phyloP scores from a whole-genome alignment of 2,113 vertebrate genomes.

The Tor tambroides region DNA sequence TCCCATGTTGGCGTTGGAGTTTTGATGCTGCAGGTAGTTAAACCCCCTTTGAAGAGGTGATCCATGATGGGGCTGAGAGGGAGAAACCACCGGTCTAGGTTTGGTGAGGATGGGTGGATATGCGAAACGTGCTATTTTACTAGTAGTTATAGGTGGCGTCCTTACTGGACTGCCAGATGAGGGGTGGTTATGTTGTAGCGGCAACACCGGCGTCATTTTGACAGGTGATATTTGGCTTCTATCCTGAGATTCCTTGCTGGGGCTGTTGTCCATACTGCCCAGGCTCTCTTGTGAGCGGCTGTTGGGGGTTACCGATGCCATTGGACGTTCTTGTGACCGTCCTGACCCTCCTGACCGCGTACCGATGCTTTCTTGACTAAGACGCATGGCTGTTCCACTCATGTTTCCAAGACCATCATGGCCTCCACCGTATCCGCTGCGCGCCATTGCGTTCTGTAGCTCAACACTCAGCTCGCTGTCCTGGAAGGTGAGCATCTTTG shows the following conservation, averaged over 20 bases:
- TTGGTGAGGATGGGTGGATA: constrained; percentile 67
- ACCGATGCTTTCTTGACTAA: constrained; percentile 92
- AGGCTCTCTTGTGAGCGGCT: constrained; percentile 79
- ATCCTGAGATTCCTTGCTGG: constrained; percentile 74
- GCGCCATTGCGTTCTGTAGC: constrained; percentile 88
- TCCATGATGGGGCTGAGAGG: constrained; percentile 58
- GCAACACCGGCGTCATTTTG: constrained; percentile 33
- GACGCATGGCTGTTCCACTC: constrained; percentile 77
- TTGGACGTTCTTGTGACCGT: constrained; percentile 82
- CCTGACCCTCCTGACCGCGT: constrained; percentile 86
- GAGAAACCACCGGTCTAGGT: constrained; percentile 53
- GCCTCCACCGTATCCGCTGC: constrained; percentile 69
- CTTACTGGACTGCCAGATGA: constrained; percentile 47
- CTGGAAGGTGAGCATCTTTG: constrained; percentile 90
- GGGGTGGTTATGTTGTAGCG: constrained; percentile 45
- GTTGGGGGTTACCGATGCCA: constrained; percentile 59
- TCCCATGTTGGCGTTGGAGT: constrained; percentile 18
- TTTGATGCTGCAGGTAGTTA: constrained; percentile 64
- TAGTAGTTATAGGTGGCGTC: constrained; percentile 70
- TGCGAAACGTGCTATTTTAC: constrained; percentile 67
- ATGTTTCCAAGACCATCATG: constrained; percentile 75
- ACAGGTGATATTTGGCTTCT: constrained; percentile 56
- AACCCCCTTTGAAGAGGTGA: constrained; percentile 65
- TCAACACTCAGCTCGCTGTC: constrained; percentile 90
- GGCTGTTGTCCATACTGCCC: constrained; percentile 68